Evolutionary conservation across 2,888 invertebrate species (phyloP).

Genomic region (Pollenia labialis): DNA sequence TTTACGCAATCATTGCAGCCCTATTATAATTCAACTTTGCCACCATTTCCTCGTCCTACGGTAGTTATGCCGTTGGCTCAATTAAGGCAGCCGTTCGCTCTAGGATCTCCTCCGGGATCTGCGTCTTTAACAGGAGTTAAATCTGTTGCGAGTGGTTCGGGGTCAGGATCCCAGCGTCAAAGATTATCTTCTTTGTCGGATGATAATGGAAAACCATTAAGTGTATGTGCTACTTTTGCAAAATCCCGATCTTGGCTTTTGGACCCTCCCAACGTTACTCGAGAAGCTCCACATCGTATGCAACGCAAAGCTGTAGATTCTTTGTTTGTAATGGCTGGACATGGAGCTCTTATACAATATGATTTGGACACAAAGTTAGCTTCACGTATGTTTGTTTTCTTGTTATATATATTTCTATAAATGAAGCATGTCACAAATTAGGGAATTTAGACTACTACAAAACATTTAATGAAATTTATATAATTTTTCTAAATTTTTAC

Average conservation of each 20-base stretch:
- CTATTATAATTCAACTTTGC: slow-evolving; percentile 94
- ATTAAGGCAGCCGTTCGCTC: slow-evolving; percentile 88
- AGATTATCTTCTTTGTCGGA: slow-evolving; percentile 90
- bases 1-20: slow-evolving; percentile 85
- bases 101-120: slow-evolving; percentile 81
- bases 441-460: no score
- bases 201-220: slow-evolving; percentile 88
- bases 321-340: slow-evolving; percentile 95
- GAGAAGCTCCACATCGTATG: slow-evolving; percentile 83
- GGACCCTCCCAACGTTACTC: slow-evolving; percentile 84
- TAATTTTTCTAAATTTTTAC: no score
- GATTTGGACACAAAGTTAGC: slow-evolving; percentile 91
- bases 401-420: background rate
- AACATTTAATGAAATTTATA: no score
- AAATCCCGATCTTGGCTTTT: slow-evolving; percentile 89
- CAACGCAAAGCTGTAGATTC: slow-evolving; percentile 89
- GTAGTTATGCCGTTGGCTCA: slow-evolving; percentile 93
- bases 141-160: slow-evolving; percentile 61
- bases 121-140: slow-evolving; percentile 74
- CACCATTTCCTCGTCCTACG: slow-evolving; percentile 95
- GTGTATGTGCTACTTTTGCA: slow-evolving; percentile 92
- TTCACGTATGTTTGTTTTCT: slow-evolving; percentile 78
- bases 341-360: slow-evolving; percentile 94
- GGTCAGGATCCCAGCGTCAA: slow-evolving; percentile 86
- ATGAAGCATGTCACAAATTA: background rate